Evolutionary conservation across 2,888 invertebrate genomes (phyloP).

Genomic region (Strigamia transsilvanica): DNA sequence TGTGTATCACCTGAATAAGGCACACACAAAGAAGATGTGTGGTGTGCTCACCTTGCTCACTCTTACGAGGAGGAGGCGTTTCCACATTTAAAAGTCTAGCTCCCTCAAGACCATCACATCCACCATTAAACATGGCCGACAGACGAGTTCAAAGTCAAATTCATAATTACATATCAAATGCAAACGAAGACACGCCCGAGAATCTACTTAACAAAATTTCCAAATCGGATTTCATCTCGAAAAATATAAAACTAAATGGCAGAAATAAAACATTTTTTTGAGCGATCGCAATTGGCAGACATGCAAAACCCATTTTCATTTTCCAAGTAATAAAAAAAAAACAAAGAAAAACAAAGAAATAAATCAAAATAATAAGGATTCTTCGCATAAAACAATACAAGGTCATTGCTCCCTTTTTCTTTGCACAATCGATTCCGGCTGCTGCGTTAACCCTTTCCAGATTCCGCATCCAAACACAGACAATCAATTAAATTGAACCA

Average conservation of each 20-base stretch:
- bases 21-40: constrained; percentile 17
- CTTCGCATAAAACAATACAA: constrained; percentile 10
- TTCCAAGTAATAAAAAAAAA: background rate
- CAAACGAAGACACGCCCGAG: constrained; percentile 4
- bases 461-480: background rate
- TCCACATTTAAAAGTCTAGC: constrained; percentile 21
- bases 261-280: too few relatives aligned
- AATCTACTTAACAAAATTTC: background rate
- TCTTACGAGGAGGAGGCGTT: constrained; percentile 7
- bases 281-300: too few relatives aligned
- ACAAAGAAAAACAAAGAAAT: background rate
- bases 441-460: background rate
- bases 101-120: constrained; percentile 13
- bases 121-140: constrained; percentile 41
- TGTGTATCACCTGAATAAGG: constrained; percentile 44
- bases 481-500: background rate
- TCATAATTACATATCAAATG: constrained; percentile 21
- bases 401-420: constrained; percentile 45
- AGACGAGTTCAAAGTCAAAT: constrained; percentile 33
- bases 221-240: background rate
- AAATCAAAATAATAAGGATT: background rate
- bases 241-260: too few relatives aligned
- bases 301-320: background rate
- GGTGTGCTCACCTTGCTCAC: constrained; percentile 1
- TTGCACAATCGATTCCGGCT: constrained; percentile 29